A percentile compares a stretch with the other conserved stretches of the same genome.
phyloP scores from a whole-genome alignment of 2,888 invertebrate species.

The Alviniconcha strummeri region DNA sequence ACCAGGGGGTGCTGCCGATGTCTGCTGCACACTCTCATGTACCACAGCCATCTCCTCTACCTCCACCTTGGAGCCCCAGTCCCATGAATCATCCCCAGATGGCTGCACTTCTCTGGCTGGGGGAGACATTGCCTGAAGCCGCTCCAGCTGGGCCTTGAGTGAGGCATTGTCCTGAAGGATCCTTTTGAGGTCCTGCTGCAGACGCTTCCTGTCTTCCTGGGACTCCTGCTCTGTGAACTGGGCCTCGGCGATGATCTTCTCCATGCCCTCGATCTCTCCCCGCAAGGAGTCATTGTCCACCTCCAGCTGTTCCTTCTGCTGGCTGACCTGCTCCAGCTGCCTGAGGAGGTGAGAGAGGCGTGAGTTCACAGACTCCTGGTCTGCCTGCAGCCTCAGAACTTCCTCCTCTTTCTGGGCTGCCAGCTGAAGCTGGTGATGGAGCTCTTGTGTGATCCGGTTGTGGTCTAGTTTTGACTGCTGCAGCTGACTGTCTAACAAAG shows the following conservation, averaged over 20 bases:
- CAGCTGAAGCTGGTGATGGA: conserved; percentile 34
- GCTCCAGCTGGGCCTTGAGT: conserved; percentile 33
- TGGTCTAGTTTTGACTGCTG: conserved; percentile 29
- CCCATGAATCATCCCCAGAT: conserved; percentile 4
- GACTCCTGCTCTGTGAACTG: conserved; percentile 42
- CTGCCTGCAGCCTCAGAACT: conserved; percentile 25
- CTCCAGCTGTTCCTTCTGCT: conserved; percentile 44
- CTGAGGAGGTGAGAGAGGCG: conserved; percentile 18
- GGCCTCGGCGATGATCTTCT: conserved; percentile 40
- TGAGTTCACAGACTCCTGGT: conserved; percentile 23
- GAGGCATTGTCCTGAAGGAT: conserved; percentile 31
- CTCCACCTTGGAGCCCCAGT: conserved; percentile 32
- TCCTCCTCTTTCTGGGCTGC: conserved; percentile 35
- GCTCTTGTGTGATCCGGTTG: conserved; percentile 35
- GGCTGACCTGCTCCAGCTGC: conserved; percentile 21
- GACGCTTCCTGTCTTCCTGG: conserved; percentile 20
- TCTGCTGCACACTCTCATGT: conserved; percentile 29
- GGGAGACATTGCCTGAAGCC: conserved; percentile 8
- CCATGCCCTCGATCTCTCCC: conserved; percentile 48
- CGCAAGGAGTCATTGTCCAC: conserved; percentile 45
- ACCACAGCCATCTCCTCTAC: conserved; percentile 25
- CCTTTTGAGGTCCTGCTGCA: conserved; percentile 37
- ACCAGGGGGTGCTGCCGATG: not conserved
- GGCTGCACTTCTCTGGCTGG: not conserved
- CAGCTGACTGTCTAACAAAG: not conserved